Conservation (phyloP, 2,797 vertebrate species). For the Apodemus agrarius region DNA sequence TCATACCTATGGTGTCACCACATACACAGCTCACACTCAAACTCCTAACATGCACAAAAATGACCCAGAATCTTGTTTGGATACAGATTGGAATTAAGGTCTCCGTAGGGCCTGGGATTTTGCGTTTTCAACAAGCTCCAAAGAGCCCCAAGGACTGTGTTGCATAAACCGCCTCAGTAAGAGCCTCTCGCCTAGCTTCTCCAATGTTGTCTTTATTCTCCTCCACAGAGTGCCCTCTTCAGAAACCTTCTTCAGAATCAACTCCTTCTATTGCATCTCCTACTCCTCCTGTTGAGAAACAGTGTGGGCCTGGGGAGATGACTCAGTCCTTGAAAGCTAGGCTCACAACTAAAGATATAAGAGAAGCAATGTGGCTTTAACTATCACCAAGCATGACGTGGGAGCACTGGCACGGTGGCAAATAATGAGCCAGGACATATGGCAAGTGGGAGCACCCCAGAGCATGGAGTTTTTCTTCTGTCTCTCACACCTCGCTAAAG, state of each 20-base stretch:
- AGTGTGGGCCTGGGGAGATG: background rate
- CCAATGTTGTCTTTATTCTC: background rate
- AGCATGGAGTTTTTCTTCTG: background rate
- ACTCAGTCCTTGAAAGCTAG: background rate
- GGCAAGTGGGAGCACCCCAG: background rate
- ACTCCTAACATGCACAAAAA: background rate
- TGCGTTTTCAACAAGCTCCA: background rate
- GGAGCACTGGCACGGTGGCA: background rate
- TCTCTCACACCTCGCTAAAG: background rate
- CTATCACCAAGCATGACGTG: background rate
- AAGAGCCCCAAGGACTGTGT: fast-evolving
- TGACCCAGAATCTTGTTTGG: background rate
- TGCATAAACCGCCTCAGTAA: background rate
- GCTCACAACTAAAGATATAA: background rate
- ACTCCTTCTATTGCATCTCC: background rate
- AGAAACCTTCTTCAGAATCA: background rate
- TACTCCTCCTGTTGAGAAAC: background rate
- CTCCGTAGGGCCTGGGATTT: background rate
- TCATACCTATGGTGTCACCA: background rate
- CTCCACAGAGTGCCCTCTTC: background rate
- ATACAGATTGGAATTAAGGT: background rate
- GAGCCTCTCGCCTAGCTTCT: background rate
- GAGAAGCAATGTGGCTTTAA: background rate
- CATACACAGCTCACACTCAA: background rate
- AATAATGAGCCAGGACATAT: background rate